These are phyloP conservation scores for Iguana delicatissima DNA, from an alignment of 2,797 vertebrate species.

Conservation along the genomic window DNA sequence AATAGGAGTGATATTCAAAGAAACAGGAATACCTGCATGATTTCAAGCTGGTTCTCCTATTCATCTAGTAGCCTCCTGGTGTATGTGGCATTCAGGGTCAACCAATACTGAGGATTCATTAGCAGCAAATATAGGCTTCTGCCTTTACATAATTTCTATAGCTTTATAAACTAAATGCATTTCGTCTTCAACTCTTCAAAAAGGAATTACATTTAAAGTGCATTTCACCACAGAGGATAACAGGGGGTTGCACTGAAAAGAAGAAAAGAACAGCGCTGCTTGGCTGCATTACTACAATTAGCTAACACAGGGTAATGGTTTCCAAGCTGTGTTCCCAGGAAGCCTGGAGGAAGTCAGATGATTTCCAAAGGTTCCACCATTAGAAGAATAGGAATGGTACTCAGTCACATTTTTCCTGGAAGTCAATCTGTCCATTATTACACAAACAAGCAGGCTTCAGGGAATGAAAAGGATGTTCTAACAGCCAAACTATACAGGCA, in stretches of 20 bases:
- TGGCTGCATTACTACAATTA: not conserved
- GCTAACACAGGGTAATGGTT: not conserved
- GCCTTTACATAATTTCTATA: not conserved
- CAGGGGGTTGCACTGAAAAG: not conserved
- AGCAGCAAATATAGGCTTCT: not conserved
- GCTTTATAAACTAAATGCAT: not conserved
- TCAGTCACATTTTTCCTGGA: not conserved
- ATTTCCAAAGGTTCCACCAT: not conserved
- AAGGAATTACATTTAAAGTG: not conserved
- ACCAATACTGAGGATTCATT: not conserved
- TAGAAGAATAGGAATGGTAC: not conserved
- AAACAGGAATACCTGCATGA: rapidly evolving
- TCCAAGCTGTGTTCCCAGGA: not conserved
- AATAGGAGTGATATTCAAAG: conserved; percentile 9
- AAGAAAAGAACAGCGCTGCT: not conserved
- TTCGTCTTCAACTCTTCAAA: not conserved
- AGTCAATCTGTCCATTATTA: not conserved
- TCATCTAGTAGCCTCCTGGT: rapidly evolving
- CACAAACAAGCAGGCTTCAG: not conserved
- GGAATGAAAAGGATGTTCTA: not conserved
- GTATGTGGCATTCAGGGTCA: not conserved
- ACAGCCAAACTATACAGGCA: not conserved
- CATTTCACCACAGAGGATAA: not conserved
- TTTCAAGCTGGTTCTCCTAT: not conserved
- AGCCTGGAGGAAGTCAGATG: not conserved